phyloP scores from a whole-genome alignment of 2,888 invertebrate species.

The Ennomos erosarius region DNA sequence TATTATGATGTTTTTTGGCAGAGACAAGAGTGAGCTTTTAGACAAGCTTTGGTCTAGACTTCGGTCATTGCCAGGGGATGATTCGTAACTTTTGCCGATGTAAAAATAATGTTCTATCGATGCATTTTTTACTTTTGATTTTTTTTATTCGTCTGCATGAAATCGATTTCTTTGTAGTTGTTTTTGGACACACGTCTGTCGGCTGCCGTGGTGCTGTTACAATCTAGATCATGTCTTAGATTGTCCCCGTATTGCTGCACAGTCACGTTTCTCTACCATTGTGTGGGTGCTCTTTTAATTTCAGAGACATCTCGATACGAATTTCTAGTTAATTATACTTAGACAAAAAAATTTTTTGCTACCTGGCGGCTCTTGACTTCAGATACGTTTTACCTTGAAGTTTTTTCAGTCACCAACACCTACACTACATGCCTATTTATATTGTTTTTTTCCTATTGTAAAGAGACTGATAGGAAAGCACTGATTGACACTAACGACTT shows the following conservation, averaged over 20 bases:
- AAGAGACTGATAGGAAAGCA: constrained; percentile 57
- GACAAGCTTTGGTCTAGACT: constrained; percentile 68
- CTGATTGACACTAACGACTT: constrained; percentile 72
- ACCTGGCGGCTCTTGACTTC: constrained; percentile 40
- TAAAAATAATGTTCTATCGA: constrained; percentile 56
- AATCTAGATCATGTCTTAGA: constrained; percentile 82
- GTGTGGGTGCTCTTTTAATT: constrained; percentile 72
- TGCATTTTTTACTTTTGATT: constrained; percentile 67
- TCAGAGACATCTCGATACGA: constrained; percentile 67
- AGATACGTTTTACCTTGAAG: constrained; percentile 57
- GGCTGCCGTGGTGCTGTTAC: constrained; percentile 74
- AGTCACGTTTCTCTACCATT: constrained; percentile 76
- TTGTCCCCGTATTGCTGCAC: constrained; percentile 74
- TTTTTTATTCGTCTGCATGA: constrained; percentile 68
- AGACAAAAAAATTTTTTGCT: constrained; percentile 60
- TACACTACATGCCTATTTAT: constrained; percentile 53
- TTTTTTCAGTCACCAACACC: constrained; percentile 54
- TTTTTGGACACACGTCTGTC: constrained; percentile 70
- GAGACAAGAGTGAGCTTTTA: constrained; percentile 53
- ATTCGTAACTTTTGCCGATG: constrained; percentile 70
- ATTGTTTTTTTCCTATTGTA: constrained; percentile 52
- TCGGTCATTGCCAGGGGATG: constrained; percentile 81
- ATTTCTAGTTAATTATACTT: constrained; percentile 79
- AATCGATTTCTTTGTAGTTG: constrained; percentile 77
- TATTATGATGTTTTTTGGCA: constrained; percentile 66